Percentiles rank a stretch among this genome's conserved stretches.
These are phyloP conservation scores for Clupea harengus DNA, from an alignment of 2,113 vertebrate genomes.

Conservation along the genomic window DNA sequence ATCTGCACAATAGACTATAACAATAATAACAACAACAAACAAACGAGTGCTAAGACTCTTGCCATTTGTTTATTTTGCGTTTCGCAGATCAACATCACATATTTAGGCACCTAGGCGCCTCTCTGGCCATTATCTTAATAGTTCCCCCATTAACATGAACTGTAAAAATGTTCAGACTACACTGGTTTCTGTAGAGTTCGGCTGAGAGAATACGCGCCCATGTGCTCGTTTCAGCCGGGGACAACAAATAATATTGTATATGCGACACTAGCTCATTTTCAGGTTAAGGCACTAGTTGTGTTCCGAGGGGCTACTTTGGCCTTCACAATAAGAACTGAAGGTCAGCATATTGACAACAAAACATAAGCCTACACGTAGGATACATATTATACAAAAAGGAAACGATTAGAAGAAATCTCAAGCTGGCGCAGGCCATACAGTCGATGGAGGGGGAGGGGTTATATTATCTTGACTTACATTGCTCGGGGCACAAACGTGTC, in stretches of 20 bases:
- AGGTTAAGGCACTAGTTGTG: not conserved
- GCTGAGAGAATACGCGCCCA: not conserved
- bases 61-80: no score
- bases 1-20: not conserved
- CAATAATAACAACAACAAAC: not conserved
- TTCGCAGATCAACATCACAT: not conserved
- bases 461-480: not conserved
- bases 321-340: not conserved
- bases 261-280: not conserved
- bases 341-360: not conserved
- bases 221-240: not conserved
- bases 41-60: no score
- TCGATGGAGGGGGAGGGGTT: not conserved
- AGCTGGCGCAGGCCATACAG: not conserved
- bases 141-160: not conserved
- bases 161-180: not conserved
- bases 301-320: not conserved
- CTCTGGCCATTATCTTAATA: not conserved
- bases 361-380: not conserved
- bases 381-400: not conserved
- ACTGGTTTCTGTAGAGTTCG: not conserved
- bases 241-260: not conserved
- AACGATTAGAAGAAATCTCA: not conserved
- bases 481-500: not conserved
- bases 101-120: not conserved